phyloP scores from a whole-genome alignment of 2,797 vertebrate genomes.

The Brachymystax lenok region DNA sequence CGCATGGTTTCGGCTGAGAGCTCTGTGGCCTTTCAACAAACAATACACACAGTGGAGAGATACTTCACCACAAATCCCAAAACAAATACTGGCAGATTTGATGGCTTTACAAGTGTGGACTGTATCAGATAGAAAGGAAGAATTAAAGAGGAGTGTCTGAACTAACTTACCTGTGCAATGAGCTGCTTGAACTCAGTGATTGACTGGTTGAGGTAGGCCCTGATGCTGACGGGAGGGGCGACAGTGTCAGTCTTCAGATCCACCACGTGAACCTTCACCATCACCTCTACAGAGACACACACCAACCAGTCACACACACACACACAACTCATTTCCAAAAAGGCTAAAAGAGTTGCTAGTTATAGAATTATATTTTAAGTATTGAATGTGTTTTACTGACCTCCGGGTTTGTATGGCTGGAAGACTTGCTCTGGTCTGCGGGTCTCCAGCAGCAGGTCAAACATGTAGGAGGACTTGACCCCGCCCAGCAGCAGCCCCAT shows the following conservation, averaged over 20 bases:
- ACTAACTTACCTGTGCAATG: constrained; percentile 88
- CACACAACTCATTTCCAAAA: too few species aligned
- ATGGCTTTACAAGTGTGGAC: not conserved
- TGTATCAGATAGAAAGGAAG: not conserved
- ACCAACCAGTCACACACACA: constrained; percentile 26
- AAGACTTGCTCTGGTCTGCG: constrained; percentile 91
- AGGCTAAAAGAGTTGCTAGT: too few species aligned
- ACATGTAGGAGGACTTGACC: constrained; percentile 99
- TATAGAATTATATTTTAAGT: not conserved
- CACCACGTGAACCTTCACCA: constrained; percentile 97
- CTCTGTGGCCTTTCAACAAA: constrained; percentile 76
- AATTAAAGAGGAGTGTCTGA: not conserved
- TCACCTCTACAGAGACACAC: constrained; percentile 84
- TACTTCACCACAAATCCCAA: not conserved
- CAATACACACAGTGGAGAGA: not conserved
- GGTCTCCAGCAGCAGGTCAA: constrained; percentile 94
- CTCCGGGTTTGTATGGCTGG: constrained; percentile 90
- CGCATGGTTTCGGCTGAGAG: constrained; percentile 91
- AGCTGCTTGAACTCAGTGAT: constrained; percentile 96
- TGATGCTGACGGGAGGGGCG: constrained; percentile 86
- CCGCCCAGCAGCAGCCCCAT: constrained; percentile 97
- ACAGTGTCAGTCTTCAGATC: constrained; percentile 91
- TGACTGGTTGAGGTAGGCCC: constrained; percentile 96
- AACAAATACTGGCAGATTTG: not conserved
- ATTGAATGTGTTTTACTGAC: not conserved